A percentile compares a stretch with the other conserved stretches of the same genome.
Evolutionary conservation across 2,888 invertebrate genomes (phyloP).

Genomic region (Polyommatus icarus): DNA sequence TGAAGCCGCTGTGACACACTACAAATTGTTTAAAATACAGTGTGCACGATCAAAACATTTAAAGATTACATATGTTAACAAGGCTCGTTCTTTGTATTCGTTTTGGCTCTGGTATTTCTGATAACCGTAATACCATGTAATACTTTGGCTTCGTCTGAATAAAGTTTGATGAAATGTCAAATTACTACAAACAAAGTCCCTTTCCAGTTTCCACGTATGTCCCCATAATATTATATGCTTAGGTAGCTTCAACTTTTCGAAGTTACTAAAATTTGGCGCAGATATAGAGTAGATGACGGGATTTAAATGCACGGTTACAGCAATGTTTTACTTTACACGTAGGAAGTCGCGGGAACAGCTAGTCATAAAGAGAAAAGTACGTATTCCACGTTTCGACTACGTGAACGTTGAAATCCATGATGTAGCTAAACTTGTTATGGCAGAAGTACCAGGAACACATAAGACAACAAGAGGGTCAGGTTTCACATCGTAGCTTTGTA

Average conservation of each 20-base stretch:
- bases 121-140: constrained; percentile 4
- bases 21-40: constrained; percentile 35
- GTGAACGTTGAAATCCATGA: not conserved
- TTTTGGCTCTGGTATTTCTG: constrained; percentile 10
- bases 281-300: no score
- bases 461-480: constrained; percentile 16
- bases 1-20: not conserved
- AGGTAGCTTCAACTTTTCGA: no score
- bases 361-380: not conserved
- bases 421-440: constrained; percentile 25
- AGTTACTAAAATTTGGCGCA: no score
- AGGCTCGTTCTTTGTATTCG: constrained; percentile 8
- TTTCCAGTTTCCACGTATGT: no score
- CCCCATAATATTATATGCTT: no score
- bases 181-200: not conserved
- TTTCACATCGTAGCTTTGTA: constrained; percentile 30
- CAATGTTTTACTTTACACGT: no score
- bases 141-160: not conserved
- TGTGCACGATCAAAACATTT: constrained; percentile 34
- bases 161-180: not conserved
- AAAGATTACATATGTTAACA: constrained; percentile 21
- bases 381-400: not conserved
- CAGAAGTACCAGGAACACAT: constrained; percentile 21
- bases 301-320: no score
- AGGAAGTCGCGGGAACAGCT: no score